Percentiles rank a stretch among this genome's conserved stretches.
Conservation (phyloP, 2,797 vertebrate genomes). For the Novumbra hubbsi region DNA sequence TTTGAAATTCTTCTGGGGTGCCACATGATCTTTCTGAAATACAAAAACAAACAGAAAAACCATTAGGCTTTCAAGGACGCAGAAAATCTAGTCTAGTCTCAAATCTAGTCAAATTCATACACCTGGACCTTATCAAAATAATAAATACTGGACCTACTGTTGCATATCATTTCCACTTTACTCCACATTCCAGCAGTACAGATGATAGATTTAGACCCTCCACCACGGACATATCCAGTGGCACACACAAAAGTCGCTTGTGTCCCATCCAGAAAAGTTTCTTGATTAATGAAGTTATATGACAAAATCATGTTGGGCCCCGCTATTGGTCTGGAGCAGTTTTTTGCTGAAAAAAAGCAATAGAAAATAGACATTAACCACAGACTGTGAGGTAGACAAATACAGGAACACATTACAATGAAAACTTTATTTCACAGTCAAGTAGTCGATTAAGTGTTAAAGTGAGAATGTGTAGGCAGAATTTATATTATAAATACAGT, state of each 20-base stretch:
- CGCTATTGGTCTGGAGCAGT: slow-evolving; percentile 28
- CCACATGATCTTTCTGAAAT: slow-evolving; percentile 46
- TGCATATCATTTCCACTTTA: neutral
- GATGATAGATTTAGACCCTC: fast-evolving
- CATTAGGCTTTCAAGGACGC: neutral
- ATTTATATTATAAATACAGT: no score
- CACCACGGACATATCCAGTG: fast-evolving
- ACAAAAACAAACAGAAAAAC: neutral
- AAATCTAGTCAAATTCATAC: neutral
- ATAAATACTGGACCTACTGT: slow-evolving; percentile 50
- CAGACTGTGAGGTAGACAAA: neutral
- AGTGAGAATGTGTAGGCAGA: no score
- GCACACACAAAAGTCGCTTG: slow-evolving; percentile 30
- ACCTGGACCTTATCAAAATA: no score
- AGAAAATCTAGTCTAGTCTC: neutral
- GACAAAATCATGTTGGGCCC: slow-evolving; percentile 19
- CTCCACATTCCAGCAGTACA: slow-evolving; percentile 56
- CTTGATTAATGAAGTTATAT: fast-evolving
- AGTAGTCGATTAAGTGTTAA: no score
- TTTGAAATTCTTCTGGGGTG: fast-evolving
- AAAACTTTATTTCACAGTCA: neutral
- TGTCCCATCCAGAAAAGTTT: slow-evolving; percentile 13
- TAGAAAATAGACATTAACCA: neutral
- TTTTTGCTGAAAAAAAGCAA: slow-evolving; percentile 27
- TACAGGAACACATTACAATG: neutral